Evolutionary conservation across 2,888 invertebrate genomes (phyloP), one percentile per base, ranked within the genome.

Genomic region (Fragum sueziense): DNA sequence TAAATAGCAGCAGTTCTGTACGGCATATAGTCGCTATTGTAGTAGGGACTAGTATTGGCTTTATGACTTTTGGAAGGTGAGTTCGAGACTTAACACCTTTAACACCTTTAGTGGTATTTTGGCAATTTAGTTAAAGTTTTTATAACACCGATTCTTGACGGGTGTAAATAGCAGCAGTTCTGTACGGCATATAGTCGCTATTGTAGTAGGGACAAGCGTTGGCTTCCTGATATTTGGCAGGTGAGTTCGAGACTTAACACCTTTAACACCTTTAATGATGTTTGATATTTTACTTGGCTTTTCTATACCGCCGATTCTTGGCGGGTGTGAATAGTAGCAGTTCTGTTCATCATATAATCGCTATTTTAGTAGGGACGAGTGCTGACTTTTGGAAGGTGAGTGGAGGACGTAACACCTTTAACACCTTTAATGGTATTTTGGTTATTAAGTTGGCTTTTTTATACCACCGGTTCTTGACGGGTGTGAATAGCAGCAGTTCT

Each of bases 61-160:
- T 67, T 41, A 76, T 83, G 71, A 80, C 80, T 65, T 80, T 78
- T 37, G 83, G 83, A 73, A 78, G 67, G 83, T 83, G 71, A 73
- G 80, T 77, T 4, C n/a, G n/a, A n/a, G n/a, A n/a, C n/a, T n/a
- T n/a, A n/a, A n/a, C n/a, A n/a, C n/a, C n/a, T n/a, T n/a, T n/a
- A n/a, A n/a, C n/a, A n/a, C n/a, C n/a, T n/a, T n/a, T n/a, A n/a
- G n/a, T n/a, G n/a, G n/a, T n/a, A n/a, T n/a, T n/a, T n/a, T n/a
- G n/a, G n/a, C n/a, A n/a, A n/a, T n/a, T n/a, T n/a, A n/a, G n/a
- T 70, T 75, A 34, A 70, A 76, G 0, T 25, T 78, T 20, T 52
- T 78, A 33, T 82, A 78, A 62, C 72, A 77, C 33, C 72, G 65
- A 27, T 79, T 65, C 25, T 62, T 78, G 22, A 70, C 76, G 27